Evolutionary conservation across 2,113 vertebrate species (phyloP).

Genomic region (Butastur rufipennis): DNA sequence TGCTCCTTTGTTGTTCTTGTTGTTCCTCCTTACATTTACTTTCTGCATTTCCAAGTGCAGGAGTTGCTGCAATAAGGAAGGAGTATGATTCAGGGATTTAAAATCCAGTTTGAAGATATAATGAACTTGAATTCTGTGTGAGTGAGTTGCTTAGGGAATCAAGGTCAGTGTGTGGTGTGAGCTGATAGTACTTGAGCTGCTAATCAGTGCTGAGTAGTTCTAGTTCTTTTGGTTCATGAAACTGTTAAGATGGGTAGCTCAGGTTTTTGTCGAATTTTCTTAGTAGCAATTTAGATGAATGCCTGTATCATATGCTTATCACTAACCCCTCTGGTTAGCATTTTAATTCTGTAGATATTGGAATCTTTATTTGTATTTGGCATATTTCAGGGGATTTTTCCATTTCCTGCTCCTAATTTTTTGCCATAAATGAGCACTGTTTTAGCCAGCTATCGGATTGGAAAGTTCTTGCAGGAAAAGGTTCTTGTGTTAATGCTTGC

Average conservation of each 20-base stretch:
- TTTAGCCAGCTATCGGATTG: background rate
- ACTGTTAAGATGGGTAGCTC: background rate
- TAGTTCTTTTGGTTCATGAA: background rate
- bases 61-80: background rate
- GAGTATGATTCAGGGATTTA: background rate
- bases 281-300: background rate
- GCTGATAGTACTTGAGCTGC: background rate
- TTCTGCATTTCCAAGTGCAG: background rate
- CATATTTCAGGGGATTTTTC: background rate
- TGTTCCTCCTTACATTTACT: background rate
- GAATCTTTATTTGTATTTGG: background rate
- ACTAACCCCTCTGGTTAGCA: background rate
- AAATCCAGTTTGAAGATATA: slow-evolving; percentile 5
- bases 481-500: background rate
- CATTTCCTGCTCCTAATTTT: background rate
- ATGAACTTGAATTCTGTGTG: background rate
- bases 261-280: background rate
- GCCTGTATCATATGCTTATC: fast-evolving
- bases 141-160: background rate
- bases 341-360: background rate
- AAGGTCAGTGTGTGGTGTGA: background rate
- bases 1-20: background rate
- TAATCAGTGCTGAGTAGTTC: background rate
- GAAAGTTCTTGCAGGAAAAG: background rate
- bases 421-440: background rate